A percentile compares a stretch with the other conserved stretches of the same genome.
These are phyloP conservation scores for Dusona sp. DNA, from an alignment of 2,888 invertebrate genomes.

Conservation along the genomic window DNA sequence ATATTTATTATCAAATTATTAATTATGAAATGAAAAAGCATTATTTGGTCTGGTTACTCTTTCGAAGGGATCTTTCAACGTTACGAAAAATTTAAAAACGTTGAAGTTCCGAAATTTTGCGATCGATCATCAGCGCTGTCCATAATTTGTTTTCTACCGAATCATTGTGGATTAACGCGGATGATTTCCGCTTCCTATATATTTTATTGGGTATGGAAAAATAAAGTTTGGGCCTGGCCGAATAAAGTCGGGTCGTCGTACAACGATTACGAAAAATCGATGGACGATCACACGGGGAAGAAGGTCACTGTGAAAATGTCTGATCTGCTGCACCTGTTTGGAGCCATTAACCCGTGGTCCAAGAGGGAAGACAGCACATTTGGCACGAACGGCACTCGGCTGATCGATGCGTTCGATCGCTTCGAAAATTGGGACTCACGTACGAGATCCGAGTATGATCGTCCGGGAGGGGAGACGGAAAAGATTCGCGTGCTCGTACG, in stretches of 20 bases:
- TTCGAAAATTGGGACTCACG: conserved; percentile 69
- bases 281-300: conserved; percentile 47
- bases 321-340: conserved; percentile 62
- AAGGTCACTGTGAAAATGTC: conserved; percentile 55
- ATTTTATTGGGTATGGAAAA: conserved; percentile 58
- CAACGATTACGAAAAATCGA: conserved; percentile 62
- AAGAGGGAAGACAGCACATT: conserved; percentile 29
- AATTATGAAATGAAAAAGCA: background rate
- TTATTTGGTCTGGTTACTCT: background rate
- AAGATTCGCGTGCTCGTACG: conserved; percentile 54
- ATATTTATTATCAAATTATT: background rate
- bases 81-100: background rate
- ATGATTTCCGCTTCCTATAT: conserved; percentile 31
- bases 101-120: background rate
- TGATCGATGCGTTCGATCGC: conserved; percentile 69
- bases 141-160: background rate
- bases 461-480: conserved; percentile 14
- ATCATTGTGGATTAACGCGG: conserved; percentile 3
- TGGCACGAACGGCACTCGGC: conserved; percentile 33
- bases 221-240: conserved; percentile 32
- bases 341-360: conserved; percentile 44
- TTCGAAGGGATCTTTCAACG: background rate
- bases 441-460: conserved; percentile 43
- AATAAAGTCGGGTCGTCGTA: conserved; percentile 16
- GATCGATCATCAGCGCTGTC: background rate